These are phyloP conservation scores for Melipona beecheii DNA, from an alignment of 2,888 invertebrate species.

Conservation along the genomic window DNA sequence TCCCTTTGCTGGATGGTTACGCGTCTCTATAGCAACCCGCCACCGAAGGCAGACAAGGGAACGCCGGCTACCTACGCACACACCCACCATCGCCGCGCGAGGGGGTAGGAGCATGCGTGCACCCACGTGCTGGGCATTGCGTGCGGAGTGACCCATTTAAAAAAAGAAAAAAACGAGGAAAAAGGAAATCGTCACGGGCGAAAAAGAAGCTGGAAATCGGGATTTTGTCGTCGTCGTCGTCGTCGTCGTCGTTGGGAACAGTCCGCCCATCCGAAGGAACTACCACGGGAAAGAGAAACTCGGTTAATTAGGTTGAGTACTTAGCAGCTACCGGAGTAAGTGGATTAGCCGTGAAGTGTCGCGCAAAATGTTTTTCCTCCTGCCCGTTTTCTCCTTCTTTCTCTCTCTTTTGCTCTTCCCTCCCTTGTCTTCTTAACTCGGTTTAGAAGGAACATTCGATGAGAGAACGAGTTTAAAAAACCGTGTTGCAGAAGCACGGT, in stretches of 20 bases:
- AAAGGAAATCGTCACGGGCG: conserved; percentile 13
- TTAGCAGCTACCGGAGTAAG: conserved; percentile 42
- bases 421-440: conserved; percentile 34
- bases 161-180: conserved; percentile 11
- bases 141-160: conserved; percentile 64
- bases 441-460: conserved; percentile 9
- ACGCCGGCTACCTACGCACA: conserved; percentile 59
- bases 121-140: conserved; percentile 56
- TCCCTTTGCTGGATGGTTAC: conserved; percentile 73
- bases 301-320: conserved; percentile 59
- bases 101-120: conserved; percentile 61
- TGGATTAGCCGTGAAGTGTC: conserved; percentile 54
- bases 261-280: conserved; percentile 3
- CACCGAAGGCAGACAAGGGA: conserved; percentile 75
- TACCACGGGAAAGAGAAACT: conserved; percentile 17
- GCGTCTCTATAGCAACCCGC: conserved; percentile 82
- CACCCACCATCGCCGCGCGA: conserved; percentile 35
- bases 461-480: conserved; percentile 9
- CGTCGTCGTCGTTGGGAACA: not conserved
- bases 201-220: conserved; percentile 25
- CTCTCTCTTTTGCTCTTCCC: not conserved
- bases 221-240: not conserved
- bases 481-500: conserved; percentile 17
- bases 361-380: conserved; percentile 43
- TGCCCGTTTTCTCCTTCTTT: not conserved